These are phyloP conservation scores for Neotragus moschatus DNA, from an alignment of 2,113 vertebrate species.

Conservation along the genomic window DNA sequence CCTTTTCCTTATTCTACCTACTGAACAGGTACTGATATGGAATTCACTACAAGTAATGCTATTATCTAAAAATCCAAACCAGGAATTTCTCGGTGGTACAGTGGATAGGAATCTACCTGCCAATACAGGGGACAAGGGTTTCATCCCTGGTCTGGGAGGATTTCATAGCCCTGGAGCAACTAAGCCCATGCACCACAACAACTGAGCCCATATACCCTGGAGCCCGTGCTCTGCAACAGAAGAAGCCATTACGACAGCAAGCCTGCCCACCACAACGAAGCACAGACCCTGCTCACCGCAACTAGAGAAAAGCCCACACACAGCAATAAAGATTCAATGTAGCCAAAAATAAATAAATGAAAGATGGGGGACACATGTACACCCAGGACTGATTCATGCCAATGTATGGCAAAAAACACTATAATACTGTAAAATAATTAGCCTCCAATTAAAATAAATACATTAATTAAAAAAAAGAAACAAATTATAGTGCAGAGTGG, in stretches of 20 bases:
- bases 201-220: fast-evolving
- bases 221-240: background rate
- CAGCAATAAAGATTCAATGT: background rate
- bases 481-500: background rate
- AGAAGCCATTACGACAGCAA: background rate
- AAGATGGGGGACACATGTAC: background rate
- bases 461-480: background rate
- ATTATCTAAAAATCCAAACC: background rate
- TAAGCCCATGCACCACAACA: background rate
- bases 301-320: background rate
- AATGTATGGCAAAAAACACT: background rate
- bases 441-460: background rate
- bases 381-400: background rate
- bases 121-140: background rate
- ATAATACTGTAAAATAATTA: background rate
- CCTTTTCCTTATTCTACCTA: no score
- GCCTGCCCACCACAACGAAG: background rate
- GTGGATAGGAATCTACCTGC: background rate
- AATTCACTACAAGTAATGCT: background rate
- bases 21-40: background rate
- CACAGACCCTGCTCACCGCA: fast-evolving
- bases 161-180: background rate
- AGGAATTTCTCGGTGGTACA: background rate
- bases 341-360: background rate
- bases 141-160: background rate